Evolutionary conservation across 2,797 vertebrate genomes (phyloP).

Genomic region (Siniperca obscura): DNA sequence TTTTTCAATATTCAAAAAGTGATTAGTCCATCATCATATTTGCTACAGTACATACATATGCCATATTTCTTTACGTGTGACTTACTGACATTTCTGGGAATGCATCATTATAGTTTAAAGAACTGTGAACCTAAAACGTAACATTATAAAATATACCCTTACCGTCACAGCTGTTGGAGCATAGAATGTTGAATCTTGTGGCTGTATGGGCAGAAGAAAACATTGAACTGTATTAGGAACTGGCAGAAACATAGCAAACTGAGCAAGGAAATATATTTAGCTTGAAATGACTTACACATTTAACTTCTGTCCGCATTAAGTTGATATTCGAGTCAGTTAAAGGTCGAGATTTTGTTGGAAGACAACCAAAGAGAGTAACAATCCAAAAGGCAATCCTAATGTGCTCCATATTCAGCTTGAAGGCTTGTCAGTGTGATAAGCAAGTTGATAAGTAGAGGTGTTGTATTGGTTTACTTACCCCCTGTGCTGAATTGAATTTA

Average conservation of each 20-base stretch:
- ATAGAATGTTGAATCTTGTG: background rate
- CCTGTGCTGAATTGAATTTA: slow-evolving; percentile 38
- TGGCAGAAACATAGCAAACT: background rate
- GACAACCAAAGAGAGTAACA: slow-evolving; percentile 21
- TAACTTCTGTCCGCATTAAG: rapidly evolving
- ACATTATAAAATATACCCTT: slow-evolving; percentile 22
- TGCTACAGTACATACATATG: background rate
- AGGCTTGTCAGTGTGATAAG: slow-evolving; percentile 27
- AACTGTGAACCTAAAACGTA: background rate
- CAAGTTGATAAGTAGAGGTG: slow-evolving; percentile 38
- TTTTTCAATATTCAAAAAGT: slow-evolving; percentile 6
- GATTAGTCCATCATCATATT: slow-evolving; percentile 7
- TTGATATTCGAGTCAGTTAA: rapidly evolving
- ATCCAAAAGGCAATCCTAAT: slow-evolving; percentile 61
- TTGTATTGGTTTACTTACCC: slow-evolving; percentile 33
- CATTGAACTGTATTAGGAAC: slow-evolving; percentile 8
- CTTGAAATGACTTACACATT: slow-evolving; percentile 65
- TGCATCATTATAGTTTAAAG: background rate
- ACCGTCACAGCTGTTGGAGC: slow-evolving; percentile 54
- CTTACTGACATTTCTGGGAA: background rate
- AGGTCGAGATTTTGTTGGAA: background rate
- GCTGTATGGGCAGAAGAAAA: slow-evolving; percentile 54
- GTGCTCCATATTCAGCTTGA: slow-evolving; percentile 62
- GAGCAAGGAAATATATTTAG: background rate
- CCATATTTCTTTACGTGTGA: background rate